A percentile compares a stretch with the other conserved stretches of the same genome.
Evolutionary conservation across 1,140 invertebrate species (phyloP).

Genomic region (Popillia japonica): DNA sequence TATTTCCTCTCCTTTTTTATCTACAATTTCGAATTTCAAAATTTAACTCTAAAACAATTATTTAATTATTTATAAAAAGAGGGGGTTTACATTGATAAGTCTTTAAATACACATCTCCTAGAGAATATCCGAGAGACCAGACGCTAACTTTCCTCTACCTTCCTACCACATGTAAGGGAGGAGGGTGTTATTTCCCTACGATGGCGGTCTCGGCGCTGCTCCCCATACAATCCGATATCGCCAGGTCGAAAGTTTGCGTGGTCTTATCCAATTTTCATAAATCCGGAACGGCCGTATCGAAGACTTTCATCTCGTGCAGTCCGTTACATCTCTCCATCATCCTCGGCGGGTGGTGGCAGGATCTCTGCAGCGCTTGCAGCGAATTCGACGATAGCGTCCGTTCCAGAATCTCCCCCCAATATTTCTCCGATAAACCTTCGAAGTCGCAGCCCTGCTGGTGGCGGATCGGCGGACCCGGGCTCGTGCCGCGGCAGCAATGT

Average conservation of each 20-base stretch:
- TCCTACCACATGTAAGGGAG: too few relatives aligned
- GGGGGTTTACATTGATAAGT: too few relatives aligned
- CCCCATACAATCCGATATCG: conserved; percentile 53
- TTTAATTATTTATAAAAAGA: too few relatives aligned
- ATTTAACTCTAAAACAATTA: too few relatives aligned
- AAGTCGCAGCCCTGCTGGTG: conserved; percentile 64
- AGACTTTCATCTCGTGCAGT: conserved; percentile 53
- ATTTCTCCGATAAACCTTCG: conserved; percentile 77
- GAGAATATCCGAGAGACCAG: background rate
- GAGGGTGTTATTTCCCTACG: background rate
- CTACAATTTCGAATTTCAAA: too few relatives aligned
- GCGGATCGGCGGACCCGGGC: conserved; percentile 45
- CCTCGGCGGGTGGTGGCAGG: conserved; percentile 49
- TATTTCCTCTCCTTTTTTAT: too few relatives aligned
- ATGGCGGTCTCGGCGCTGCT: conserved; percentile 57
- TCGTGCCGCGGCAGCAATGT: conserved; percentile 50
- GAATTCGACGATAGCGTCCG: conserved; percentile 74
- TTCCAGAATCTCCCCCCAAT: conserved; percentile 79
- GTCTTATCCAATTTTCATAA: conserved; percentile 61
- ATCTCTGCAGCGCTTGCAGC: conserved; percentile 68
- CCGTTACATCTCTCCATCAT: conserved; percentile 56
- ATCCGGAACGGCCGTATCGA: conserved; percentile 54
- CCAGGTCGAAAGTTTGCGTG: conserved; percentile 56
- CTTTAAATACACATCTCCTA: too few relatives aligned
- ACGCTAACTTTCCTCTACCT: background rate